Evolutionary conservation across 2,797 vertebrate species (phyloP).

Genomic region (Sebastiscus albofasciatus): DNA sequence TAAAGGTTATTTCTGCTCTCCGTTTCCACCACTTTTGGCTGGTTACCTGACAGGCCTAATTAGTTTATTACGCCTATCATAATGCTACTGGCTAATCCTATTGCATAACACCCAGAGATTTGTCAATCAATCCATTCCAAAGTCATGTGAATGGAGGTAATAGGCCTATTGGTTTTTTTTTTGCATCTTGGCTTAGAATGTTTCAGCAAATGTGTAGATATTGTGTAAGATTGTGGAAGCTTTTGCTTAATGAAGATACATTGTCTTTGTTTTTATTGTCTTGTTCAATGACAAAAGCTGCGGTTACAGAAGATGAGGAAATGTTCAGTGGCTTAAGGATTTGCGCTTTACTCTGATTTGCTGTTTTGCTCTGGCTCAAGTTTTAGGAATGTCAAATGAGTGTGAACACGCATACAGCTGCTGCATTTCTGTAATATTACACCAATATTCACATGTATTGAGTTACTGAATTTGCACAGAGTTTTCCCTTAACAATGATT

Average conservation of each 20-base stretch:
- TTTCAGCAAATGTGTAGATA: background rate
- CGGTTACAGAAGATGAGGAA: background rate
- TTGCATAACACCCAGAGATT: conserved; percentile 41
- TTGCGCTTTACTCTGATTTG: background rate
- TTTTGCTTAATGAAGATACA: background rate
- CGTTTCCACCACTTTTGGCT: background rate
- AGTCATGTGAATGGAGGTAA: conserved; percentile 12
- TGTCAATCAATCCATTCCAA: conserved; percentile 11
- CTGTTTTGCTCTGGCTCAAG: background rate
- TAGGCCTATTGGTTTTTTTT: conserved; percentile 6
- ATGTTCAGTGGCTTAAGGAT: background rate
- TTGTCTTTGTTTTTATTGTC: background rate
- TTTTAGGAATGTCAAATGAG: conserved; percentile 1
- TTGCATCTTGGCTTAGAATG: background rate
- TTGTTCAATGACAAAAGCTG: background rate
- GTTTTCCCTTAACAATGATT: background rate
- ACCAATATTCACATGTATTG: background rate
- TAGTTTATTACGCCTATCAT: conserved; percentile 8
- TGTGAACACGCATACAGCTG: conserved; percentile 1
- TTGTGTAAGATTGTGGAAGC: background rate
- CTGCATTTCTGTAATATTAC: background rate
- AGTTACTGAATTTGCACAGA: background rate
- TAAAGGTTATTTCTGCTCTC: conserved; percentile 6
- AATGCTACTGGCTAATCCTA: conserved; percentile 18
- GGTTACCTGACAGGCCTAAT: conserved; percentile 14